phyloP scores from a whole-genome alignment of 1,140 invertebrate species.

The Parasteatoda tepidariorum region DNA sequence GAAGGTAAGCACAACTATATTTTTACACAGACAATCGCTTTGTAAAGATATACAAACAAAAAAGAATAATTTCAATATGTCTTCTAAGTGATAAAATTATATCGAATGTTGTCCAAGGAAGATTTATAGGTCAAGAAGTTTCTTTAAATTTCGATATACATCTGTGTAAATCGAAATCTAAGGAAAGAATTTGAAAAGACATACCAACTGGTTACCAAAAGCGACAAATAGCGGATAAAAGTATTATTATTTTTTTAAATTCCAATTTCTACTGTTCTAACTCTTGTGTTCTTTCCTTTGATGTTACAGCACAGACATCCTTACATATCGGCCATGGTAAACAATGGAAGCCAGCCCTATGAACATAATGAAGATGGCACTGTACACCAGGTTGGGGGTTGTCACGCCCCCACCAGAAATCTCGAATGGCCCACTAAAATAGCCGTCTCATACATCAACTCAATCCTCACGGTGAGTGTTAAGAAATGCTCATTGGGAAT shows the following conservation, averaged over 20 bases:
- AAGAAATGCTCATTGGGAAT: background rate
- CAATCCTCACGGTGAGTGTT: constrained; percentile 21
- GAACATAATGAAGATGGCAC: constrained; percentile 95
- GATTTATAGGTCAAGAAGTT: no score
- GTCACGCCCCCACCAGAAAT: constrained; percentile 21
- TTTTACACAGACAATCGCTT: no score
- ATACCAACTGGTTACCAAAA: background rate
- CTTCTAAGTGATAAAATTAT: no score
- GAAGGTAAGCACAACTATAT: no score
- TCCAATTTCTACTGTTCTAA: background rate
- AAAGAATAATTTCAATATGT: no score
- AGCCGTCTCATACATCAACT: constrained; percentile 39
- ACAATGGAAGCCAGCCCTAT: constrained; percentile 93
- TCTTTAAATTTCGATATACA: background rate
- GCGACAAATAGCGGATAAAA: no score
- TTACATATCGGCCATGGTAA: constrained; percentile 97
- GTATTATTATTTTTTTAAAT: no score
- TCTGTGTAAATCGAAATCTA: no score
- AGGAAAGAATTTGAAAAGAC: background rate
- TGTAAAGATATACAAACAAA: no score
- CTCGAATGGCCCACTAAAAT: constrained; percentile 14
- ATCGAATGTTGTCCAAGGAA: no score
- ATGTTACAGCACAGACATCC: constrained; percentile 91
- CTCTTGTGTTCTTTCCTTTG: constrained; percentile 75
- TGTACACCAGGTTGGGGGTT: constrained; percentile 21